Base-by-base conservation (phyloP, 2,113 vertebrate species). In the Alethe castanea region DNA sequence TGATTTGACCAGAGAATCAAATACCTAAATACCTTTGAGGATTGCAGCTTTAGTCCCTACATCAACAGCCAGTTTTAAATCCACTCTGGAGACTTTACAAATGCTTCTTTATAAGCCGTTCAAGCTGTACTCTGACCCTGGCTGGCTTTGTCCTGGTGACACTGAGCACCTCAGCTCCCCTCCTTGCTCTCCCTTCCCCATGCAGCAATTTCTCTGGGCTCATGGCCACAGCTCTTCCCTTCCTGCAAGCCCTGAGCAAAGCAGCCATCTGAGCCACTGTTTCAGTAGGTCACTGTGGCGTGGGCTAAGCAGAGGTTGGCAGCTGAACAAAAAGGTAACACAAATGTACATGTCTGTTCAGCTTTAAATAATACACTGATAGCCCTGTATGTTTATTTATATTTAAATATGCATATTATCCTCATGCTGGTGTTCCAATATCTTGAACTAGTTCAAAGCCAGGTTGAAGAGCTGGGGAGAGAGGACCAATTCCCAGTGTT, bases 31-130 rank as follows among this genome's bases (percentile, higher is more conserved):
- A 86, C 80, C 64, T 91, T 84, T 86, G 65, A 86, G 86, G 56
- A 91, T 78, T 56, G 1, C 64, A 78, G 67, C 42, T 36, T 88
- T 86, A 91, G 54, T 85, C 89, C 70, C 79, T 83, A 14, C 40
- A 59, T 85, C 8, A 7, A 54, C 52, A 23, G 50, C 36, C 90
- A 90, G 56, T 57, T 86, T 90, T 81, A 83, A 93, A 95, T 95
- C 62, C 78, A 74, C 54, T 33, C 84, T 77, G 80, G 67, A 90
- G 40, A 88, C 56, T 48, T 88, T 88, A 77, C 24, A 85, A 86
- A 72, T 65, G 56, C 84, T 81, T 91, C 69, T 96, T 94, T 90
- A 50, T 83, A 44, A 94, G 65, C 14, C 90, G 84, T 86, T 64
- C 2, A 5, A 26, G 67, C 60, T 79, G 69, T 52, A 57, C 52